Conservation (phyloP, 92 coral and sea anemone genomes). For the Montipora capitata region DNA sequence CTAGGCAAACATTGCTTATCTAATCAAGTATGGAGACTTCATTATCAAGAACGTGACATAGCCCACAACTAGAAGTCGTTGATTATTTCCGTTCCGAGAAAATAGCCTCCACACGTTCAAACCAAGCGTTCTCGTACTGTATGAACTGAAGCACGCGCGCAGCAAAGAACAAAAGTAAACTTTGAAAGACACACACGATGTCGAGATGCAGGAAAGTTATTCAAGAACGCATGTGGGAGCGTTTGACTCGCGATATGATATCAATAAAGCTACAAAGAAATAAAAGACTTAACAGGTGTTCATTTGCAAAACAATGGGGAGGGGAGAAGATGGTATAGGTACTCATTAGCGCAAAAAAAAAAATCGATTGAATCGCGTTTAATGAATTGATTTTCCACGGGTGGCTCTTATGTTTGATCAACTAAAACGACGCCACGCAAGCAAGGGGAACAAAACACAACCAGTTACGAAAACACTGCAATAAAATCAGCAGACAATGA, state of each 20-base stretch:
- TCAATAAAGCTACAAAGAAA: constrained; percentile 44
- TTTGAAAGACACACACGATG: constrained; percentile 33
- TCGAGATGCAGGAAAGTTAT: background rate
- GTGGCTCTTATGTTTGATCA: constrained; percentile 28
- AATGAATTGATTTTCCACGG: constrained; percentile 60
- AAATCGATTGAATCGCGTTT: constrained; percentile 3
- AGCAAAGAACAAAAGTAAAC: background rate
- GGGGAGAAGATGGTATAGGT: constrained; percentile 16
- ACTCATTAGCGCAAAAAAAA: constrained; percentile 28
- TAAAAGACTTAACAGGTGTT: constrained; percentile 58
- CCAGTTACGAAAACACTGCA: constrained; percentile 45
- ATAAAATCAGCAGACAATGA: constrained; percentile 22
- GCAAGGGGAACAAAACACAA: constrained; percentile 31
- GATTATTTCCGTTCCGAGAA: constrained; percentile 19
- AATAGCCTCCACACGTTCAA: constrained; percentile 16
- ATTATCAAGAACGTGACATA: constrained; percentile 27
- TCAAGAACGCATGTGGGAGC: constrained; percentile 38
- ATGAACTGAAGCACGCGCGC: constrained; percentile 13
- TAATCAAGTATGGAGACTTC: constrained; percentile 26
- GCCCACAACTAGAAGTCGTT: background rate
- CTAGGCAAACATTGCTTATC: background rate
- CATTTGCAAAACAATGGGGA: constrained; percentile 73
- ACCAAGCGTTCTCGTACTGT: constrained; percentile 13
- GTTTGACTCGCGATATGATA: constrained; percentile 22
- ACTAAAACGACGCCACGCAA: constrained; percentile 3